Evolutionary conservation across 2,797 vertebrate genomes (phyloP), one percentile per base, ranked within the genome.

Genomic region (Sparidentex hasta): DNA sequence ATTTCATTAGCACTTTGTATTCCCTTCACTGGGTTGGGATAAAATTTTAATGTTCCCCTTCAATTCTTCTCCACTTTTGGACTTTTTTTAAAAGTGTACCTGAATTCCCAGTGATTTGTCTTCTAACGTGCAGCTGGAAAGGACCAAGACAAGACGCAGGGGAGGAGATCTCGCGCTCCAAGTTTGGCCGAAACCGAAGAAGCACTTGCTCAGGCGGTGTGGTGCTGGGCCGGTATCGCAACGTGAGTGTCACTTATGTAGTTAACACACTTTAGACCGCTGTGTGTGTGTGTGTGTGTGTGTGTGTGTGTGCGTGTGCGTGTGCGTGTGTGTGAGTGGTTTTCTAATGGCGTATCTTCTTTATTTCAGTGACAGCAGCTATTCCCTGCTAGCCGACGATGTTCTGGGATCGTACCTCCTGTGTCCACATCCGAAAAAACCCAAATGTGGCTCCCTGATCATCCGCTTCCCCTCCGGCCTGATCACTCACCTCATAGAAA

Each of bases 331-430:
- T n/a, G n/a, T n/a, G n/a, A n/a, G 27, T 59, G 23, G 13, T 7
- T 57, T 59, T 46, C 23, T 75, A 55, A 54, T 20, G 12, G 0
- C 0, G 7, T 50, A 16, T 74, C 11, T 25, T 72, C 18, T 85
- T 14, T 67, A 0, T 92, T 92, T 7, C 89, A 99, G 98, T 92
- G 92, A 95, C 23, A 88, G 89, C 11, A 96, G 96, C 63, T 93
- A 95, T 0, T 83, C 94, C 3, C 94, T 99, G 86, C 95, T 99
- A 27, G 94, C 88, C 14, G 94, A 92, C 7, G 98, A 99, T 0
- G 94, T 96, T 4, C 92, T 97, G 0, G 98, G 98, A 0, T 95
- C 98, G 1, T 99, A 97, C 88, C 91, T 99, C n/a, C 87, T 99
- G 16, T 97, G 95, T 81, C 93, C 96, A 0, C 95, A 97, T 88